These are phyloP conservation scores for Gadopsis marmoratus DNA, from an alignment of 2,797 vertebrate genomes.

Conservation along the genomic window DNA sequence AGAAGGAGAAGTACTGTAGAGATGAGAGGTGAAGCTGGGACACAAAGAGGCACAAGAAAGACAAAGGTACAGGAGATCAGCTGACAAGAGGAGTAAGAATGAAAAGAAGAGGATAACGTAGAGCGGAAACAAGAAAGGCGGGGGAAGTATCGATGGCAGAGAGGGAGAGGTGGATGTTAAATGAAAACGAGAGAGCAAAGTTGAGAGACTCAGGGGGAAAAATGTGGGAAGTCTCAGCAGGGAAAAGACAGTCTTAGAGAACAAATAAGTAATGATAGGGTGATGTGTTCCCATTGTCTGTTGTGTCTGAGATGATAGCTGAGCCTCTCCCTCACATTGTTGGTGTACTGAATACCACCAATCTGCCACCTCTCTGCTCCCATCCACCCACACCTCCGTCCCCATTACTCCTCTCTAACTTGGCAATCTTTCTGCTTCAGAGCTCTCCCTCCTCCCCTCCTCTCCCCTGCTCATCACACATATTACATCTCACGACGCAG, in stretches of 20 bases:
- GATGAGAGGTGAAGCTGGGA: conserved; percentile 33
- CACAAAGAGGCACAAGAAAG: conserved; percentile 19
- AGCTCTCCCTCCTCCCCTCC: conserved; percentile 37
- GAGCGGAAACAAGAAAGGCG: conserved; percentile 23
- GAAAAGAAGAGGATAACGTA: conserved; percentile 18
- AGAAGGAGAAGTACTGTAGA: conserved; percentile 10
- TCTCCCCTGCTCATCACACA: conserved; percentile 39
- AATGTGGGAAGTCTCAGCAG: conserved; percentile 46
- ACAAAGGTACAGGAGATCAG: conserved; percentile 12
- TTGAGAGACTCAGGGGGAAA: conserved; percentile 30
- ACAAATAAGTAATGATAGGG: conserved; percentile 76
- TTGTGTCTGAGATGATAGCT: conserved; percentile 72
- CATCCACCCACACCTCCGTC: conserved; percentile 67
- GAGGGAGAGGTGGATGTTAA: conserved; percentile 30
- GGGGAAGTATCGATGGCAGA: not conserved
- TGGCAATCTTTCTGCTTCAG: conserved; percentile 50
- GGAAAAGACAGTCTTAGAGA: conserved; percentile 41
- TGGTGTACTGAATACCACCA: conserved; percentile 59
- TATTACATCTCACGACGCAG: conserved; percentile 20
- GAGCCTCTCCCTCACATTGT: conserved; percentile 62
- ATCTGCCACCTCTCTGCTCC: conserved; percentile 57
- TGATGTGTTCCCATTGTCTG: conserved; percentile 64
- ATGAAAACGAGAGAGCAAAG: conserved; percentile 18
- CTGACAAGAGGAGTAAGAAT: conserved; percentile 6
- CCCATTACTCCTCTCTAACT: conserved; percentile 60